These are phyloP conservation scores for Zosterops hypoxanthus DNA, from an alignment of 2,113 vertebrate genomes.

Conservation along the genomic window DNA sequence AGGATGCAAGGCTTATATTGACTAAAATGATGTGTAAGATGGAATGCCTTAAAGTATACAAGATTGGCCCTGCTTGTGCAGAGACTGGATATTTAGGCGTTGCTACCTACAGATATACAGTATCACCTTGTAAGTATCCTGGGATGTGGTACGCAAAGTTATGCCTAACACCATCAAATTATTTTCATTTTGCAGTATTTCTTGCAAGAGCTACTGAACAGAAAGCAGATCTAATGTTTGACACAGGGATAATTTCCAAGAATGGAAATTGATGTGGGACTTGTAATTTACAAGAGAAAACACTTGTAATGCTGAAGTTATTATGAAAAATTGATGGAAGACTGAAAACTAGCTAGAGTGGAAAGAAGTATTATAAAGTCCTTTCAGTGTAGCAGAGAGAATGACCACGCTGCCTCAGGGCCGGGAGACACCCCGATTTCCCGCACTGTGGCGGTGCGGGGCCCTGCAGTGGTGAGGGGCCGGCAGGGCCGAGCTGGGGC, in stretches of 20 bases:
- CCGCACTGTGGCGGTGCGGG: background rate
- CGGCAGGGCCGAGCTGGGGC: background rate
- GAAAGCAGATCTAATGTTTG: background rate
- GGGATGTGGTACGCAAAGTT: background rate
- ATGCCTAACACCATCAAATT: background rate
- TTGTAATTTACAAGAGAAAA: background rate
- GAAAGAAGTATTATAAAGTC: background rate
- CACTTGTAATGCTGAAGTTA: background rate
- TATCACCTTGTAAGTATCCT: background rate
- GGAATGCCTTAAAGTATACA: fast-evolving
- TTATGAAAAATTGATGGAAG: background rate
- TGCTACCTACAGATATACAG: background rate
- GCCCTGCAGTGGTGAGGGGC: fast-evolving
- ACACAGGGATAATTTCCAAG: background rate
- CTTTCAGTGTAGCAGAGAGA: background rate
- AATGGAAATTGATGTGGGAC: background rate
- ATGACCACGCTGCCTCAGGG: background rate
- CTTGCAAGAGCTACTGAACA: background rate
- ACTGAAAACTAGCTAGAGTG: background rate
- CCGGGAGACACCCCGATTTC: fast-evolving
- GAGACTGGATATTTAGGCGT: background rate
- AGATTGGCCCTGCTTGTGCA: background rate
- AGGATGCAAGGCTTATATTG: background rate
- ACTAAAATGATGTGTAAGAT: background rate
- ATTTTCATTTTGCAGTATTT: background rate